Conservation (phyloP, 1,140 invertebrate species). For the Panulirus ornatus region DNA sequence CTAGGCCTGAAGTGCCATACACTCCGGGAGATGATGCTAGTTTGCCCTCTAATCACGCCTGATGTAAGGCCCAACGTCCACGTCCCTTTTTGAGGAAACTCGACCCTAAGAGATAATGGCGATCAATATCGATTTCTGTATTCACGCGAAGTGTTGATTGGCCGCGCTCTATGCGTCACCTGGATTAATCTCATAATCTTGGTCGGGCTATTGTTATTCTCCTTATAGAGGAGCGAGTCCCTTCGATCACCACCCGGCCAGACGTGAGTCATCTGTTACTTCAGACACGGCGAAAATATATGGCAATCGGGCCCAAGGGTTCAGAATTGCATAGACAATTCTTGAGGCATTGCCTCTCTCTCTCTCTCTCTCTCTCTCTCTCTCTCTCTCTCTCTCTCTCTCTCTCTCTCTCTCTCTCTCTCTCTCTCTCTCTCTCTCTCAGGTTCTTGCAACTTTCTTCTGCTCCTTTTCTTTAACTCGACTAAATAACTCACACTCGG, state of each 20-base stretch:
- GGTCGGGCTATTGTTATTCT: conserved; percentile 22
- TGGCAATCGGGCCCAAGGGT: too few species aligned
- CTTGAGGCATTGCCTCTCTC: too few species aligned
- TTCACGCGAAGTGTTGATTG: conserved; percentile 51
- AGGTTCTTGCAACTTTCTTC: neutral
- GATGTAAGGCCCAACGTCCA: neutral
- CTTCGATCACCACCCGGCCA: conserved; percentile 24
- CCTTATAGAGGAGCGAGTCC: neutral
- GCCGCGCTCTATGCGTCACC: conserved; percentile 29
- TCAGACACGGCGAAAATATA: neutral
- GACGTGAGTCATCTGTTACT: neutral
- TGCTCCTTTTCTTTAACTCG: neutral
- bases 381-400: neutral
- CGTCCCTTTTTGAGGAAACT: neutral
- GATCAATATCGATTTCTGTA: conserved; percentile 35
- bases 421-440: too few species aligned
- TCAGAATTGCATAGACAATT: too few species aligned
- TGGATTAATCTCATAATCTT: conserved; percentile 24
- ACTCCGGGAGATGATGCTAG: neutral
- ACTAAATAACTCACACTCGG: too few species aligned
- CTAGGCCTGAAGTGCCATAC: neutral
- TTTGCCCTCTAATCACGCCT: neutral
- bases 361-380: neutral
- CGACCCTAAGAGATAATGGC: neutral
- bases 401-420: too few species aligned